A percentile compares a stretch with the other conserved stretches of the same genome.
Conservation (phyloP, 1,140 invertebrate species). For the Neocloeon triangulifer region DNA sequence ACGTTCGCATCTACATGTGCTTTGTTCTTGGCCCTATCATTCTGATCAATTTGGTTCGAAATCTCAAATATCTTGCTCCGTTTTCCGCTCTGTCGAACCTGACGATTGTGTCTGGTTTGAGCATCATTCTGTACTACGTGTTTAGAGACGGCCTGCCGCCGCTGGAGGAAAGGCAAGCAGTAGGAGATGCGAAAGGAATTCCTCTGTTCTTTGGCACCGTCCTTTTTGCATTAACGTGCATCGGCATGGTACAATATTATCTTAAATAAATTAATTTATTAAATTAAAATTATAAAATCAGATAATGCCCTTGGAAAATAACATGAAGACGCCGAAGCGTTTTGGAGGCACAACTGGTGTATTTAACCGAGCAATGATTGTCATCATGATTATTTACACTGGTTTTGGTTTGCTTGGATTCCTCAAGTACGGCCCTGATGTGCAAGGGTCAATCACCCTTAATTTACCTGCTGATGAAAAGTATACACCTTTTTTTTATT, state of each 20-base stretch:
- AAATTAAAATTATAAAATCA: no score
- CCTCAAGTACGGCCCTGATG: constrained; percentile 41
- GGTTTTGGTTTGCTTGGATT: constrained; percentile 66
- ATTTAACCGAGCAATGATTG: constrained; percentile 49
- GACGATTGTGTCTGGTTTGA: constrained; percentile 33
- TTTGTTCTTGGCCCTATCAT: constrained; percentile 37
- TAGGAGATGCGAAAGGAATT: constrained; percentile 21
- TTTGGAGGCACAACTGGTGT: constrained; percentile 50
- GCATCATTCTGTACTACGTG: constrained; percentile 43
- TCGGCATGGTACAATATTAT: constrained; percentile 41
- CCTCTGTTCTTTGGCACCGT: constrained; percentile 42
- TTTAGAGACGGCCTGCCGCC: constrained; percentile 28
- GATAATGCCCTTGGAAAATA: constrained; percentile 67
- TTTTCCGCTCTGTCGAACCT: constrained; percentile 51
- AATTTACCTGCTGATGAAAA: constrained; percentile 32
- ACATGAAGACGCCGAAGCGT: constrained; percentile 50
- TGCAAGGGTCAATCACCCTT: constrained; percentile 40
- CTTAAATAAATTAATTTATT: no score
- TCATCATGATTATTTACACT: constrained; percentile 48
- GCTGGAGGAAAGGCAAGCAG: constrained; percentile 17
- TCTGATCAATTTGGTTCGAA: constrained; percentile 42
- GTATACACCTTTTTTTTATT: constrained; percentile 19
- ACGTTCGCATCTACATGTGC: constrained; percentile 25
- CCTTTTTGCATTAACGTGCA: constrained; percentile 38
- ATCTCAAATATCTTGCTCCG: constrained; percentile 47